A percentile compares a stretch with the other conserved stretches of the same genome.
Conservation (phyloP, 2,113 vertebrate species). For the Mesoclemmys tuberculata region DNA sequence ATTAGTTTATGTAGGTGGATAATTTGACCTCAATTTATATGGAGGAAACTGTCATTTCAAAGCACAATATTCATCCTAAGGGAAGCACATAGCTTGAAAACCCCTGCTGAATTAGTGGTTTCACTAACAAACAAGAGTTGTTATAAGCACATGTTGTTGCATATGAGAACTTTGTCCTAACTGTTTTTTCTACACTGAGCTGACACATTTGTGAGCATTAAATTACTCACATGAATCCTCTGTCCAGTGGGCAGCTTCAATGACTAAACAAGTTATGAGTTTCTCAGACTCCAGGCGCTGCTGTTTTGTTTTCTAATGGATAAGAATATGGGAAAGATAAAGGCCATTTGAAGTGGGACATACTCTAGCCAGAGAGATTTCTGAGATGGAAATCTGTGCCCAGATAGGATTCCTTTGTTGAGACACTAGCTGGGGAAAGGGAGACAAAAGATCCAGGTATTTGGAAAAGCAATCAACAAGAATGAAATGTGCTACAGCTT, state of each 20-base stretch:
- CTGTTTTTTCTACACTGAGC: slow-evolving; percentile 7
- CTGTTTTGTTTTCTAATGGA: neutral
- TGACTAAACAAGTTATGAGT: neutral
- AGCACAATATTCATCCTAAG: neutral
- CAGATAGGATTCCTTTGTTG: neutral
- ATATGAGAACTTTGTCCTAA: slow-evolving; percentile 23
- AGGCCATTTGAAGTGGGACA: neutral
- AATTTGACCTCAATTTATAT: slow-evolving; percentile 19
- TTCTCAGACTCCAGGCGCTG: neutral
- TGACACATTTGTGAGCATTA: slow-evolving; percentile 44
- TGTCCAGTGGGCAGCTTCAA: neutral
- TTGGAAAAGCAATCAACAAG: slow-evolving; percentile 19
- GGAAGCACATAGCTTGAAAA: slow-evolving; percentile 56
- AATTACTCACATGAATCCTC: neutral
- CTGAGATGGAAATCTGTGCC: slow-evolving; percentile 55
- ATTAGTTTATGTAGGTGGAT: slow-evolving; percentile 26
- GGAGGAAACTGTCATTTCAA: slow-evolving; percentile 28
- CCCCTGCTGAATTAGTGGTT: neutral
- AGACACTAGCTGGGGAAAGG: neutral
- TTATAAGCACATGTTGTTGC: neutral
- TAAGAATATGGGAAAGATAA: neutral
- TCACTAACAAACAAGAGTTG: slow-evolving; percentile 42
- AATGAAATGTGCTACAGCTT: slow-evolving; percentile 43
- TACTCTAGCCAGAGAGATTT: slow-evolving; percentile 30
- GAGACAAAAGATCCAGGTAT: slow-evolving; percentile 27